Percentiles rank a stretch among this genome's conserved stretches.
phyloP scores from a whole-genome alignment of 1,140 invertebrate genomes.

The Drosophila watanabei region DNA sequence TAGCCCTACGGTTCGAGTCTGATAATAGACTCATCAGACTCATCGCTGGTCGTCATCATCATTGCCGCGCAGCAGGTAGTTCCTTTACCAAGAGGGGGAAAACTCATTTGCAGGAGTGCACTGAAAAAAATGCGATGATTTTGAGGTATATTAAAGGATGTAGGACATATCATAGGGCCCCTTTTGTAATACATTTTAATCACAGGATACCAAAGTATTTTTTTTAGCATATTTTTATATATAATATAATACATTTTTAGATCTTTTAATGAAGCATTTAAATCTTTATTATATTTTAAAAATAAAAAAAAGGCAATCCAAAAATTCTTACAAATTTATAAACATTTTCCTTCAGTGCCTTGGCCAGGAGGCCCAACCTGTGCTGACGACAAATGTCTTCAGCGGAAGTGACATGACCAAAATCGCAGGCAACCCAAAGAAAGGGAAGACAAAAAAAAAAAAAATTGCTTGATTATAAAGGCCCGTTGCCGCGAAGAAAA shows the following conservation, averaged over 20 bases:
- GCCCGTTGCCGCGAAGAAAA: constrained; percentile 65
- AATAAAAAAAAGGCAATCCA: neutral
- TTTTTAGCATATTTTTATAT: neutral
- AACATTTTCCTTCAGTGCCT: neutral
- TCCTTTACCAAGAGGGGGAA: constrained; percentile 41
- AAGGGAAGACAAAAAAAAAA: constrained; percentile 47
- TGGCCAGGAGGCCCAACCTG: constrained; percentile 44
- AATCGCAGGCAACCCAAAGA: constrained; percentile 46
- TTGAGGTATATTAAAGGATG: neutral
- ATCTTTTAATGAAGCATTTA: neutral
- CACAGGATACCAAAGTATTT: neutral
- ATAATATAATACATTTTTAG: neutral
- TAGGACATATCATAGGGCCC: too few relatives aligned
- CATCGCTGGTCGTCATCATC: constrained; percentile 37
- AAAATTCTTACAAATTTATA: neutral
- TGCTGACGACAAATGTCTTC: constrained; percentile 78
- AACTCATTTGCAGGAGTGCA: constrained; percentile 34
- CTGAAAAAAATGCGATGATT: neutral
- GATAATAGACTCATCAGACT: constrained; percentile 79
- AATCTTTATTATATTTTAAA: neutral
- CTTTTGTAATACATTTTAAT: too few relatives aligned
- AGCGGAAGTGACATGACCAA: constrained; percentile 75
- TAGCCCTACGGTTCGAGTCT: constrained; percentile 31
- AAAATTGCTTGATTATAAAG: constrained; percentile 73
- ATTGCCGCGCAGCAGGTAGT: constrained; percentile 30